These are phyloP conservation scores for Scotopteryx bipunctaria DNA, from an alignment of 2,888 invertebrate genomes.

Conservation along the genomic window DNA sequence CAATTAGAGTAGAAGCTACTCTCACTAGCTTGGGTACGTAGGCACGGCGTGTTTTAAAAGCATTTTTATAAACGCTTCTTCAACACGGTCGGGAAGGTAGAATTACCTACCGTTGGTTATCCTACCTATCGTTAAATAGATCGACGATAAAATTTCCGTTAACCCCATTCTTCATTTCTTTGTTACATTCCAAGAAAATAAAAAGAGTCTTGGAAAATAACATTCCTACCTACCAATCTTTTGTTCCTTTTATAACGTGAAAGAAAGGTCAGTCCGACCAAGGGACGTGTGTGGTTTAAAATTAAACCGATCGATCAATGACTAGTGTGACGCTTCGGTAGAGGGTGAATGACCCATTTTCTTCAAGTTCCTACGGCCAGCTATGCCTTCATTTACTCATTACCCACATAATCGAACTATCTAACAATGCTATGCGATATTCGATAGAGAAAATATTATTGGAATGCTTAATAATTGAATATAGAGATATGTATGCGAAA, in stretches of 20 bases:
- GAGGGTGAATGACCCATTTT: slow-evolving; percentile 12
- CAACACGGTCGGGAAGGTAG: no score
- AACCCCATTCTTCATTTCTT: slow-evolving; percentile 17
- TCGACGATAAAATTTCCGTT: slow-evolving; percentile 26
- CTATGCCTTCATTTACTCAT: neutral
- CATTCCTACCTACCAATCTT: neutral
- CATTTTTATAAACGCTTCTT: no score
- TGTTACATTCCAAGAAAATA: slow-evolving; percentile 14
- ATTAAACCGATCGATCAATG: slow-evolving; percentile 11
- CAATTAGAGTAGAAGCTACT: no score
- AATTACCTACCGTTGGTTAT: neutral
- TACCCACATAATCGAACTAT: slow-evolving; percentile 23
- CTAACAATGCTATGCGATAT: slow-evolving; percentile 42
- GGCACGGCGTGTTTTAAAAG: no score
- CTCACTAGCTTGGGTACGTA: no score
- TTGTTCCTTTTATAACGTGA: neutral
- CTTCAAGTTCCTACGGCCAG: neutral
- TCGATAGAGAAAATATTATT: slow-evolving; percentile 52
- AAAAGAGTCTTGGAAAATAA: neutral
- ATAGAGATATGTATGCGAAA: slow-evolving; percentile 68
- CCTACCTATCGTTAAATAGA: no score
- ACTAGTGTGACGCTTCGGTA: neutral
- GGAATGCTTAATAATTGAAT: slow-evolving; percentile 75
- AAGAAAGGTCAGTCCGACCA: neutral
- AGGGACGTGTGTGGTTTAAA: slow-evolving; percentile 6